These are phyloP conservation scores for Pinna nobilis DNA, from an alignment of 1,140 invertebrate species.

Conservation along the genomic window DNA sequence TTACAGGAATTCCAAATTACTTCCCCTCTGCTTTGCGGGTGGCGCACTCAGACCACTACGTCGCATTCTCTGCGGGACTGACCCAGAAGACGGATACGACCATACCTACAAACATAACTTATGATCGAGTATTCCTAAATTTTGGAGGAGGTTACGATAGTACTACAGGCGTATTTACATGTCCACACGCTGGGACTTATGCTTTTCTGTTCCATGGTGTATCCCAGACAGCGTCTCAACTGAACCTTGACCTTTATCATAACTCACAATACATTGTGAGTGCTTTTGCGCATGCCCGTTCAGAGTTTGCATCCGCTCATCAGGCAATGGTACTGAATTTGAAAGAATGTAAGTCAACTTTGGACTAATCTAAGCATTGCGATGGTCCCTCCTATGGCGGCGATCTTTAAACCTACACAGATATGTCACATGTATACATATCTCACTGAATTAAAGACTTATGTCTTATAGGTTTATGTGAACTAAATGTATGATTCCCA, in stretches of 20 bases:
- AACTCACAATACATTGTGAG: slow-evolving; percentile 43
- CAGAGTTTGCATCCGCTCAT: slow-evolving; percentile 38
- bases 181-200: slow-evolving; percentile 44
- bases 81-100: slow-evolving; percentile 31
- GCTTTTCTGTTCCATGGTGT: slow-evolving; percentile 41
- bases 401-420: neutral
- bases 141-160: slow-evolving; percentile 45
- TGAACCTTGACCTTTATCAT: slow-evolving; percentile 39
- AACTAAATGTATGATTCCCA: no score
- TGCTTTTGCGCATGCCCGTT: slow-evolving; percentile 38
- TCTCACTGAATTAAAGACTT: no score
- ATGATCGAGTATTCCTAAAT: slow-evolving; percentile 47
- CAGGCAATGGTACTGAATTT: slow-evolving; percentile 37
- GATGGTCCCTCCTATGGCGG: neutral
- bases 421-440: no score
- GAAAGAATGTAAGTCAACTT: slow-evolving; percentile 26
- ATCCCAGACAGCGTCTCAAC: slow-evolving; percentile 27
- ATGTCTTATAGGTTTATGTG: neutral
- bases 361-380: neutral
- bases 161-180: slow-evolving; percentile 45
- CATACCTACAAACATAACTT: slow-evolving; percentile 34
- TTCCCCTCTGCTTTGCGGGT: slow-evolving; percentile 14
- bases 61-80: slow-evolving; percentile 51
- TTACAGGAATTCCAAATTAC: slow-evolving; percentile 24
- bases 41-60: slow-evolving; percentile 25